These are phyloP conservation scores for Tenodera sinensis DNA, from an alignment of 2,888 invertebrate genomes.

Conservation along the genomic window DNA sequence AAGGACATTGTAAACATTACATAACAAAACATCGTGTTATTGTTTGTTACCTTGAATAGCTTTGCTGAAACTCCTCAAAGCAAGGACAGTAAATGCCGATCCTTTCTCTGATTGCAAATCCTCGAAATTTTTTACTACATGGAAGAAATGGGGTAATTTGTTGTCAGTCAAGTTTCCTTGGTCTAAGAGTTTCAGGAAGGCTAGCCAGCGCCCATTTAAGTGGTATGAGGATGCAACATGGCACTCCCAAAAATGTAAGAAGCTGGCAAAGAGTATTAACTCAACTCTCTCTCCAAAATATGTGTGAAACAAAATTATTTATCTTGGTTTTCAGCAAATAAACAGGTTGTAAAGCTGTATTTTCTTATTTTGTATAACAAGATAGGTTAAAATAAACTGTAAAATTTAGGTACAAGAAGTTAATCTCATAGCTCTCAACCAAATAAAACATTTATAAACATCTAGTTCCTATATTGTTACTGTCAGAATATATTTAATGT, in stretches of 20 bases:
- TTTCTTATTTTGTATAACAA: no score
- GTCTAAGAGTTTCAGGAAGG: not conserved
- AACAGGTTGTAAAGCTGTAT: no score
- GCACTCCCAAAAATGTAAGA: not conserved
- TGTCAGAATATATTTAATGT: no score
- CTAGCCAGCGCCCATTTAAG: not conserved
- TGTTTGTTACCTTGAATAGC: not conserved
- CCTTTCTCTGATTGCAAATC: not conserved
- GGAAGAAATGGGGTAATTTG: not conserved
- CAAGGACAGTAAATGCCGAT: not conserved
- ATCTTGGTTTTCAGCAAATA: no score
- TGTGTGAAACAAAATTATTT: no score
- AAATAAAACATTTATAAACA: no score
- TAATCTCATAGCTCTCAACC: no score
- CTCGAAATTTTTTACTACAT: not conserved
- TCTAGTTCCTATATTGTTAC: no score
- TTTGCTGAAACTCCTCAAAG: not conserved
- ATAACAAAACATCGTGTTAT: not conserved
- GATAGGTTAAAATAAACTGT: no score
- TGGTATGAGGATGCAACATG: not conserved
- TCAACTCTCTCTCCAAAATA: no score
- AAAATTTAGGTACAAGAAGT: no score
- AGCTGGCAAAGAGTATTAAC: no score
- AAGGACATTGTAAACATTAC: not conserved
- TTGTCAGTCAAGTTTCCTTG: not conserved